Evolutionary conservation across 2,888 invertebrate genomes (phyloP).

Genomic region (Chymomyza amoena): DNA sequence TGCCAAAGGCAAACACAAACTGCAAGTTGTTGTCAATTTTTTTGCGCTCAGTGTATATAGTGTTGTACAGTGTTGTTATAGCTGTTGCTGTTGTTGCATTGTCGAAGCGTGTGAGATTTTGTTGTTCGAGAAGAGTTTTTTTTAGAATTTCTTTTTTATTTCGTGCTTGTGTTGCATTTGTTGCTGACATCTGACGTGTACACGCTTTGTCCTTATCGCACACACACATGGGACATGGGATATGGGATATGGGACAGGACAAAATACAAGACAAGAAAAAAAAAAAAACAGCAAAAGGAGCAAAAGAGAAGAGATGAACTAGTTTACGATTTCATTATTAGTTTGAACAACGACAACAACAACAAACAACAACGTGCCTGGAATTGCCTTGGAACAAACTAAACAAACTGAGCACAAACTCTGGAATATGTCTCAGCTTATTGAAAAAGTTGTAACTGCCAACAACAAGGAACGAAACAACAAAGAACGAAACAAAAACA

Average conservation of each 20-base stretch:
- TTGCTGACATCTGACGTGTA: slow-evolving; percentile 7
- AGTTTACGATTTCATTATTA: slow-evolving; percentile 72
- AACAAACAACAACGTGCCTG: neutral
- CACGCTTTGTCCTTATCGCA: neutral
- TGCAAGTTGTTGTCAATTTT: neutral
- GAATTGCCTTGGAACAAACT: neutral
- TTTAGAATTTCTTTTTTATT: too few relatives aligned
- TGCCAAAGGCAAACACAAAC: neutral
- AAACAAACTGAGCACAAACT: slow-evolving; percentile 12
- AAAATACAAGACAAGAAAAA: slow-evolving; percentile 22
- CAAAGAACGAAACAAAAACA: neutral
- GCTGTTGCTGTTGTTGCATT: slow-evolving; percentile 41
- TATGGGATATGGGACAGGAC: neutral
- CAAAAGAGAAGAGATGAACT: slow-evolving; percentile 54
- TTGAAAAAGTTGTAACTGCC: slow-evolving; percentile 64
- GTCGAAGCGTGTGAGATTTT: slow-evolving; percentile 62
- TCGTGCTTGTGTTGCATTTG: slow-evolving; percentile 27
- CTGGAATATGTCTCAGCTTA: slow-evolving; percentile 48
- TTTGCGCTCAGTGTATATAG: neutral
- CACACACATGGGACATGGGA: neutral
- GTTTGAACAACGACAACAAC: slow-evolving; percentile 55
- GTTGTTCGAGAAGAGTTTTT: slow-evolving; percentile 69
- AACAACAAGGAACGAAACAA: neutral
- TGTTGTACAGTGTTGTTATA: neutral
- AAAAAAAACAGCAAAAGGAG: too few relatives aligned